A percentile compares a stretch with the other conserved stretches of the same genome.
These are phyloP conservation scores for Tetranychus cinnabarinus DNA, from an alignment of 1,140 invertebrate species.

Conservation along the genomic window DNA sequence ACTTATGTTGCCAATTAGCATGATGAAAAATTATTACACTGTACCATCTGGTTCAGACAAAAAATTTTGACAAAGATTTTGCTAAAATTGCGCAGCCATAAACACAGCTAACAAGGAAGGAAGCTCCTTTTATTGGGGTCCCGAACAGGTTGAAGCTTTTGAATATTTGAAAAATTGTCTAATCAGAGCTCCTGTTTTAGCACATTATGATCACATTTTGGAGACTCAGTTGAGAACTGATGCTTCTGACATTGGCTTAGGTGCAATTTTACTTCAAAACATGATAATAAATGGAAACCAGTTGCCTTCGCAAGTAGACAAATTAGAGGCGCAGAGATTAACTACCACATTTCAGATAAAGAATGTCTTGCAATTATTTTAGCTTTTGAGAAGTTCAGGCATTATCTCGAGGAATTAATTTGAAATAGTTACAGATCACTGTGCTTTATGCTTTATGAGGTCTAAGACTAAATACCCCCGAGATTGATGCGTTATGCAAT, in stretches of 20 bases:
- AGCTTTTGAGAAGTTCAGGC: neutral
- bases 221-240: neutral
- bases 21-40: no score
- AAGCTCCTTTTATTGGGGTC: neutral
- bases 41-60: no score
- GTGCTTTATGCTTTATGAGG: conserved; percentile 18
- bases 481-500: conserved; percentile 26
- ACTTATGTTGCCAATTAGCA: conserved; percentile 8
- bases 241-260: neutral
- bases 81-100: conserved; percentile 14
- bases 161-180: neutral
- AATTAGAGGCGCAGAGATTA: conserved; percentile 19
- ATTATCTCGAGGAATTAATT: neutral
- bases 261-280: neutral
- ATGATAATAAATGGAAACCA: neutral
- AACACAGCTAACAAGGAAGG: neutral
- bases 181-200: neutral
- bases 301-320: conserved; percentile 19
- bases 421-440: neutral
- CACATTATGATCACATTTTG: no score
- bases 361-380: conserved; percentile 20
- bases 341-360: conserved; percentile 17
- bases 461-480: conserved; percentile 20
- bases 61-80: conserved; percentile 13
- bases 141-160: neutral